Evolutionary conservation across 37 sponge, comb jelly and placozoan species (phyloP).

Genomic region (Hexactinellida sp.): DNA sequence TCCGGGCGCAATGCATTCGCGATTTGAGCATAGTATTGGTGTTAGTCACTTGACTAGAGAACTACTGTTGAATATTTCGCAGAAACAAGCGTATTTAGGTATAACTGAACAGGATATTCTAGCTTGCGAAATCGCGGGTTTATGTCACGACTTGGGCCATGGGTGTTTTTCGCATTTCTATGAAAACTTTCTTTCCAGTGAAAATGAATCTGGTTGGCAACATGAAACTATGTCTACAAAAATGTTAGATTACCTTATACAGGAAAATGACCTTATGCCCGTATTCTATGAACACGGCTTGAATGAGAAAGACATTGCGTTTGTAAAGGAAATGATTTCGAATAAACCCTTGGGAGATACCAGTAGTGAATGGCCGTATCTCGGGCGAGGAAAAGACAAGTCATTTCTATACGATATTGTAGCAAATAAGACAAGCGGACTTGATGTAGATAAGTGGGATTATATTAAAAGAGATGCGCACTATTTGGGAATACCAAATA

Average conservation of each 20-base stretch:
- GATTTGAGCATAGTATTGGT: conserved; percentile 94
- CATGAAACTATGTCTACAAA: conserved; percentile 73
- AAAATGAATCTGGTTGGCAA: conserved; percentile 21
- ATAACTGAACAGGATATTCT: conserved; percentile 79
- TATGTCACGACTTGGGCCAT: conserved; percentile 84
- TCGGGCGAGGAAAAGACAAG: conserved; percentile 58
- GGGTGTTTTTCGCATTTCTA: conserved; percentile 8
- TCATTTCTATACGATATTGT: conserved; percentile 96
- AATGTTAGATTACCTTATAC: conserved; percentile 73
- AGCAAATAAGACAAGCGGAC: conserved; percentile 82
- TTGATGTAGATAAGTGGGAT: conserved; percentile 99
- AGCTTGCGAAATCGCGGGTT: conserved; percentile 86
- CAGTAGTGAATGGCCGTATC: conserved; percentile 47
- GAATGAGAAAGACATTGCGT: conserved; percentile 43
- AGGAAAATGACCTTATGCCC: conserved; percentile 32
- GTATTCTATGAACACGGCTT: conserved; percentile 44
- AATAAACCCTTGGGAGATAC: background rate
- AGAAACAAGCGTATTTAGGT: conserved; percentile 58
- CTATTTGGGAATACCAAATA: conserved; percentile 64
- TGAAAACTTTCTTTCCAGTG: background rate
- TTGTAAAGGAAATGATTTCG: conserved; percentile 64
- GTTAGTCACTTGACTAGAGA: conserved; percentile 80
- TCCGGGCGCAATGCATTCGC: conserved; percentile 79
- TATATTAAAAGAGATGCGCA: conserved; percentile 90
- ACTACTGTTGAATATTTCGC: conserved; percentile 53